These are phyloP conservation scores for Ophion costatus DNA, from an alignment of 2,888 invertebrate genomes.

Conservation along the genomic window DNA sequence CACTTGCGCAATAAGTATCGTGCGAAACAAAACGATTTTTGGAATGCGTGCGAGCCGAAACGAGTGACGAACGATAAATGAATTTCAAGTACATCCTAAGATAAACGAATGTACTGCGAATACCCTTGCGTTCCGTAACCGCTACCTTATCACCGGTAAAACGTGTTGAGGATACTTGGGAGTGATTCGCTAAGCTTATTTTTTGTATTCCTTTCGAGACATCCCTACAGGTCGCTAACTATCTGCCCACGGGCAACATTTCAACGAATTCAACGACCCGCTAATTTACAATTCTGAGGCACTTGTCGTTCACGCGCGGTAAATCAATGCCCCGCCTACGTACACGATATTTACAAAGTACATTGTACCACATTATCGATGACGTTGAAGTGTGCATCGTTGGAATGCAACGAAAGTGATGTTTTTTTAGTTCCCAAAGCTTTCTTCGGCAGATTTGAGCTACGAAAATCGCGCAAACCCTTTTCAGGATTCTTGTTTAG, in stretches of 20 bases:
- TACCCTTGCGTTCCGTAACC: background rate
- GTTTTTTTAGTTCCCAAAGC: too few relatives aligned
- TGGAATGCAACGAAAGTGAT: too few relatives aligned
- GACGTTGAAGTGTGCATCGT: too few relatives aligned
- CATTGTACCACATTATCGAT: background rate
- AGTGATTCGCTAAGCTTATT: background rate
- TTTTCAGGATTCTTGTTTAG: too few relatives aligned
- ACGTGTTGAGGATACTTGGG: background rate
- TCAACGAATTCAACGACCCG: constrained; percentile 16
- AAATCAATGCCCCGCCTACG: constrained; percentile 39
- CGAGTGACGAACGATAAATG: constrained; percentile 12
- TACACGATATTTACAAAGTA: constrained; percentile 50
- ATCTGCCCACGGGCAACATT: background rate
- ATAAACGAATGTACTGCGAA: background rate
- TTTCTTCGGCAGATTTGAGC: too few relatives aligned
- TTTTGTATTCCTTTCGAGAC: background rate
- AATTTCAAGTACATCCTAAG: constrained; percentile 22
- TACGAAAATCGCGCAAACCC: too few relatives aligned
- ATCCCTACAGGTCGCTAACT: background rate
- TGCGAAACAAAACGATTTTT: background rate
- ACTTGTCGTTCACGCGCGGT: constrained; percentile 65
- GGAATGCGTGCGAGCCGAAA: constrained; percentile 42
- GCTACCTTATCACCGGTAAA: background rate
- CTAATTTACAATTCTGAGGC: constrained; percentile 56
- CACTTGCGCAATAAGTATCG: background rate